Evolutionary conservation across 2,113 vertebrate genomes (phyloP).

Genomic region (Tetrax tetrax): DNA sequence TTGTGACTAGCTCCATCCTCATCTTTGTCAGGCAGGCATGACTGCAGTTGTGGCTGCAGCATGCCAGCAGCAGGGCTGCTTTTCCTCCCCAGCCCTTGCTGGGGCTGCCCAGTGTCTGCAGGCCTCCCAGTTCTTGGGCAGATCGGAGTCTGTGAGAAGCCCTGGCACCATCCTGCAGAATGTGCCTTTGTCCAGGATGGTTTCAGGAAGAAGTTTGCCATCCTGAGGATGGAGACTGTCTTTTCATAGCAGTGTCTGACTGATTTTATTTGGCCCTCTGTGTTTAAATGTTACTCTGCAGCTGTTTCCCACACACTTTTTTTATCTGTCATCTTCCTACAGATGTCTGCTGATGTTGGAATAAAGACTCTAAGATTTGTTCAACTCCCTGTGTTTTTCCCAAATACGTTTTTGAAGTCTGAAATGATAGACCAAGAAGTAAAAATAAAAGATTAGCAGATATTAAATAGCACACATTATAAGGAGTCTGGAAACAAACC

Average conservation of each 20-base stretch:
- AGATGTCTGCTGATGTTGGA: not conserved
- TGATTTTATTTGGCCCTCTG: not conserved
- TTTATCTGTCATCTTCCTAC: not conserved
- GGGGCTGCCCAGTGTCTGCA: not conserved
- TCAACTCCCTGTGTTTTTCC: not conserved
- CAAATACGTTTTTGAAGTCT: not conserved
- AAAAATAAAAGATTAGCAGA: not conserved
- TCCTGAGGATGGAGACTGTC: not conserved
- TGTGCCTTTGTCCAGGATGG: not conserved
- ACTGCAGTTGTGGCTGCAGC: not conserved
- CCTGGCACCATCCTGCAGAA: not conserved
- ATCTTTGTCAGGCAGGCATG: not conserved
- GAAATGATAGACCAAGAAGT: not conserved
- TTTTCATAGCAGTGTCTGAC: not conserved
- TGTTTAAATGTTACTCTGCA: not conserved
- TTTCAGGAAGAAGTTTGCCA: not conserved
- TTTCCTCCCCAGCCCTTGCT: not conserved
- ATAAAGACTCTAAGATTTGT: not conserved
- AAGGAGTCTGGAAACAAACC: not conserved
- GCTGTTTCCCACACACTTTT: not conserved
- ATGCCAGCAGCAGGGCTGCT: not conserved
- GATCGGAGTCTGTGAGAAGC: not conserved
- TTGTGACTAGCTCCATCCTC: not conserved
- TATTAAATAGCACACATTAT: not conserved
- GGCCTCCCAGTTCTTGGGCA: rapidly evolving